Evolutionary conservation across 2,797 vertebrate species (phyloP).

Genomic region (Glossophaga mutica): DNA sequence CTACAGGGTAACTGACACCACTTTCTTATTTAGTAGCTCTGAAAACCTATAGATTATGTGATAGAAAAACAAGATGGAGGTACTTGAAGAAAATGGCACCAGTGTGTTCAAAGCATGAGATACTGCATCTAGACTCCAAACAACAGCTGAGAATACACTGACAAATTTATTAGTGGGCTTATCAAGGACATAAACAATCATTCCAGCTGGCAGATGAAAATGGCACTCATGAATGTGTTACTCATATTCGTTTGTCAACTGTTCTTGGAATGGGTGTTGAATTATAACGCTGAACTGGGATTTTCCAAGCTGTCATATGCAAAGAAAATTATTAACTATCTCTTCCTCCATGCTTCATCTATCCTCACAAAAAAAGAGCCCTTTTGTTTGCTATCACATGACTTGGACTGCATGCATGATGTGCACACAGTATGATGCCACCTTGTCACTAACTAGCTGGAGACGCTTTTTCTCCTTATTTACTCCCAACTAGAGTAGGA

Average conservation of each 20-base stretch:
- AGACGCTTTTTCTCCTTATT: background rate
- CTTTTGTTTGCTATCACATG: conserved; percentile 49
- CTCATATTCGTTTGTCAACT: conserved; percentile 55
- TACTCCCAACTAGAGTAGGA: background rate
- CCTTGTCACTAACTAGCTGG: background rate
- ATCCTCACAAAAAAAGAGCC: conserved; percentile 26
- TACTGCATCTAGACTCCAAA: conserved; percentile 67
- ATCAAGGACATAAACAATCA: conserved; percentile 71
- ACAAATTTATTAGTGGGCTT: conserved; percentile 72
- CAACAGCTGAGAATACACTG: conserved; percentile 63
- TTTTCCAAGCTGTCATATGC: conserved; percentile 75
- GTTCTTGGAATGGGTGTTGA: conserved; percentile 73
- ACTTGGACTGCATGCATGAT: background rate
- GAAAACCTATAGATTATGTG: conserved; percentile 63
- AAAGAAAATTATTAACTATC: conserved; percentile 72
- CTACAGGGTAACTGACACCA: conserved; percentile 58
- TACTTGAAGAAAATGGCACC: conserved; percentile 64
- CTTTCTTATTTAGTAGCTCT: conserved; percentile 73
- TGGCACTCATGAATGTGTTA: conserved; percentile 65
- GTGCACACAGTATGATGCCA: background rate
- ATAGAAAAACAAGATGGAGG: conserved; percentile 77
- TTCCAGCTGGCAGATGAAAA: conserved; percentile 63
- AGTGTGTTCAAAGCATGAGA: conserved; percentile 59
- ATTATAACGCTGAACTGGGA: conserved; percentile 61
- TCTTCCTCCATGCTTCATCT: background rate